A percentile compares a stretch with the other conserved stretches of the same genome.
Conservation (phyloP, 2,113 vertebrate species). For the Nothoprocta pentlandii region DNA sequence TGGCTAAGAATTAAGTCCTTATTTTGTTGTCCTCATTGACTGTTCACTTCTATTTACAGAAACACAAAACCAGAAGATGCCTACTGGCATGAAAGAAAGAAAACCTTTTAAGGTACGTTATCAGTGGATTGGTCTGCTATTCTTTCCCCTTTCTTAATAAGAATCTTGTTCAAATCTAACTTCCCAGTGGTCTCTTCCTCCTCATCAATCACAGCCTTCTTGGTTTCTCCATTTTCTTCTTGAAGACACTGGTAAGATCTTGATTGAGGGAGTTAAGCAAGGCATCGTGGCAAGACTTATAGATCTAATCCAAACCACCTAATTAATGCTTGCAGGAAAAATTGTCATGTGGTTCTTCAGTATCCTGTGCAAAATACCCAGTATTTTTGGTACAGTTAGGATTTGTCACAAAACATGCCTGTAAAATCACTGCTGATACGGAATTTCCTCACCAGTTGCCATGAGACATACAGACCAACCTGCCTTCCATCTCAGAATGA, state of each 20-base stretch:
- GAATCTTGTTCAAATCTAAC: not conserved
- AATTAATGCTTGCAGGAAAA: not conserved
- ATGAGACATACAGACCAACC: not conserved
- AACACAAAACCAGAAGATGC: not conserved
- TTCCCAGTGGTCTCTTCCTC: not conserved
- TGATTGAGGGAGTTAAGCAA: not conserved
- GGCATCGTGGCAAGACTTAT: not conserved
- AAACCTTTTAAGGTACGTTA: not conserved
- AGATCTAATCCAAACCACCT: not conserved
- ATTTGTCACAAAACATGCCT: not conserved
- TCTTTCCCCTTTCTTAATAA: not conserved
- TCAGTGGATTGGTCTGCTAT: not conserved
- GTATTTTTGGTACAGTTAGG: not conserved
- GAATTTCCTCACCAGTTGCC: not conserved
- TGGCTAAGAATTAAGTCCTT: not conserved
- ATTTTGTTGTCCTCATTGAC: not conserved
- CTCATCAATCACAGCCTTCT: not conserved
- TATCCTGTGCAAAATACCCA: not conserved
- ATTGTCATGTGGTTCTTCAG: accelerated
- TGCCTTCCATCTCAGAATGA: not conserved
- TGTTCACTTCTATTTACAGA: not conserved
- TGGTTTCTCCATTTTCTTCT: not conserved
- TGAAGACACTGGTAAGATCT: not conserved
- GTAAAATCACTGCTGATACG: not conserved
- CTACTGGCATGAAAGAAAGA: not conserved